Evolutionary conservation across 1,140 invertebrate species (phyloP).

Genomic region (Drosophila aff.): DNA sequence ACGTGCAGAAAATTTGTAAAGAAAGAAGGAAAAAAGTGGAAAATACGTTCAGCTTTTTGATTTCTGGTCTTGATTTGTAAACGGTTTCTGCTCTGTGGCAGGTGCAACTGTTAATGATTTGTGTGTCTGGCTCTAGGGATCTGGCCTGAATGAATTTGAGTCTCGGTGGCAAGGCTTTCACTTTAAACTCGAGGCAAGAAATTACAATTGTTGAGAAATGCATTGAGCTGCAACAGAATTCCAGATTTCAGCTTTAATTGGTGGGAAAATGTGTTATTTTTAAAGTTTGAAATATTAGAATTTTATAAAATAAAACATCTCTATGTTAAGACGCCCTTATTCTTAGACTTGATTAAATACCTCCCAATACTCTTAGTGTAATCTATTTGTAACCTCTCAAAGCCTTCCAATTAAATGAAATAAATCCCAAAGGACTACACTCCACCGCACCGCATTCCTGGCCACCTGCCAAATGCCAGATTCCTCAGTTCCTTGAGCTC

Average conservation of each 20-base stretch:
- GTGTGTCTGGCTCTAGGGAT: constrained; percentile 10
- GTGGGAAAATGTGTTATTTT: background rate
- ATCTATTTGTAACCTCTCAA: constrained; percentile 5
- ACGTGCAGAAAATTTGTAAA: constrained; percentile 73
- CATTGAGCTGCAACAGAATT: too few species aligned
- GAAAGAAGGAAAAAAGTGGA: constrained; percentile 44
- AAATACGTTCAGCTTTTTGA: constrained; percentile 38
- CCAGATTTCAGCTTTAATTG: too few species aligned
- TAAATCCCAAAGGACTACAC: constrained; percentile 14
- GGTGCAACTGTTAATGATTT: constrained; percentile 52
- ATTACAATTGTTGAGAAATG: background rate
- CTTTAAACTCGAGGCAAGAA: constrained; percentile 8
- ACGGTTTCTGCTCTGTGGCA: constrained; percentile 33
- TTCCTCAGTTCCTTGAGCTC: constrained; percentile 23
- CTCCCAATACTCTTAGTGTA: background rate
- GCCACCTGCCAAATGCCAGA: constrained; percentile 21
- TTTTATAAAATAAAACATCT: background rate
- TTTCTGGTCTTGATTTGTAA: constrained; percentile 43
- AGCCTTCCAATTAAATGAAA: constrained; percentile 26
- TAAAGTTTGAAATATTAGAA: background rate
- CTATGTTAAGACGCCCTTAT: background rate
- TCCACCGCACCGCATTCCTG: background rate
- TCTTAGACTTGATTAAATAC: background rate
- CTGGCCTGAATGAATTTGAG: constrained; percentile 10
- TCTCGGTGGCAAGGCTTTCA: constrained; percentile 30